These are phyloP conservation scores for Rhadina sibilatrix DNA, from an alignment of 2,113 vertebrate species.

Conservation along the genomic window DNA sequence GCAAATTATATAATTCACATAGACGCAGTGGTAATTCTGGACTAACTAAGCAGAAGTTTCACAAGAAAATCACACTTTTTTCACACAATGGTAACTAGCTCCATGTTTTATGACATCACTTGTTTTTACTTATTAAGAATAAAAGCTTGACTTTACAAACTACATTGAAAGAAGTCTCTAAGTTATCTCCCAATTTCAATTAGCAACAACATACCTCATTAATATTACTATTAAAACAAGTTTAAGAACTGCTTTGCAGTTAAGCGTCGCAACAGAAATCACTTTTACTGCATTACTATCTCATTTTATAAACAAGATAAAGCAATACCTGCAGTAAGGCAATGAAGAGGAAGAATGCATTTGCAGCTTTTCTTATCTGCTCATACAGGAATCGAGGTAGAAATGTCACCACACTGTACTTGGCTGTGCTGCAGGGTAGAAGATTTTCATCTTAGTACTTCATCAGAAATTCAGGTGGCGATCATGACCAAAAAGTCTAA, in stretches of 20 bases:
- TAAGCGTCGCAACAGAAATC: neutral
- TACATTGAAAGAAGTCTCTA: neutral
- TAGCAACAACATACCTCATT: neutral
- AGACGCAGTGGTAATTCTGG: neutral
- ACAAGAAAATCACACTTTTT: neutral
- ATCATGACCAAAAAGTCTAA: neutral
- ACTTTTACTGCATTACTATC: neutral
- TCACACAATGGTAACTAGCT: neutral
- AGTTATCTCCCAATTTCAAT: neutral
- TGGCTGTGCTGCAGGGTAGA: slow-evolving; percentile 86
- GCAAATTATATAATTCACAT: neutral
- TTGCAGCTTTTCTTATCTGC: slow-evolving; percentile 97
- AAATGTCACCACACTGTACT: slow-evolving; percentile 96
- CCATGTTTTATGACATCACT: neutral
- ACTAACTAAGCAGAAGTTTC: neutral
- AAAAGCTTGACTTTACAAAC: neutral
- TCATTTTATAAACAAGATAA: neutral
- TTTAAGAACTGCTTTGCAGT: neutral
- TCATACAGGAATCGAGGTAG: slow-evolving; percentile 98
- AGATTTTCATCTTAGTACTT: neutral
- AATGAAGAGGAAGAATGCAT: slow-evolving; percentile 99
- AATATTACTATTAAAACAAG: neutral
- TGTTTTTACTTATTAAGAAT: neutral
- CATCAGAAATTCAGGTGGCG: neutral
- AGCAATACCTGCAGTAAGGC: slow-evolving; percentile 95